Base-by-base conservation (phyloP, 2,888 invertebrate genomes). In the Acleris cristana region DNA sequence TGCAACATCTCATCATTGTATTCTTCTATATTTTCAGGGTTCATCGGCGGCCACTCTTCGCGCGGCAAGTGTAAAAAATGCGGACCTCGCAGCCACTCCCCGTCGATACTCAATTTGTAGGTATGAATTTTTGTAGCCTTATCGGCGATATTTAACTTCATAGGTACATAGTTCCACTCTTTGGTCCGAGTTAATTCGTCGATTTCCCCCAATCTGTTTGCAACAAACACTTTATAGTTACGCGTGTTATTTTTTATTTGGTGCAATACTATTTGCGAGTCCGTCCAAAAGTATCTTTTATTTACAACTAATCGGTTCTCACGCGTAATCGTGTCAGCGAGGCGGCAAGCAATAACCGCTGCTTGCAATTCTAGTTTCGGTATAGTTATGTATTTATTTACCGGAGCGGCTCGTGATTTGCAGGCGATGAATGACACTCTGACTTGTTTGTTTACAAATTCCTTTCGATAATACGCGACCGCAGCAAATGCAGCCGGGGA, bases 151-250 rank as follows among this genome's bases (percentile, higher is more conserved):
- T 56, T 65, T 65, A 70, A 58, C n/a, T 70, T 14, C 16, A 21
- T 61, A 64, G 72, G 8, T 56, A 59, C 8, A 64, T 48, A 54
- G 66, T 55, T 26, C 53, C 53, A 54, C 16, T 63, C 63, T 5
- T 19, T 3, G 23, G 48, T n/a, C 18, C 26, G 23, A 3, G 52
- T 45, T 19, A 58, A 26, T n/a, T 60, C 48, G 26, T 66, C 65
- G 2, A 58, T 55, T 10, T 56, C 56, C 14, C 56, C 44, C 3
- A 67, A 52, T 53, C 70, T 21, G 16, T 67, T 64, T 0, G 72
- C 71, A 1, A 75, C 74, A 45, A 74, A 79, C 7, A 73, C 67
- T 64, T 73, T 75, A 59, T 76, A 76, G 53, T 72, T 73, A 52
- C 76, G 65, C 1, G 71, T 70, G 8, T 76, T 73, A 6, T 73